These are phyloP conservation scores for Rafetus swinhoei DNA, from an alignment of 2,113 vertebrate genomes.

Conservation along the genomic window DNA sequence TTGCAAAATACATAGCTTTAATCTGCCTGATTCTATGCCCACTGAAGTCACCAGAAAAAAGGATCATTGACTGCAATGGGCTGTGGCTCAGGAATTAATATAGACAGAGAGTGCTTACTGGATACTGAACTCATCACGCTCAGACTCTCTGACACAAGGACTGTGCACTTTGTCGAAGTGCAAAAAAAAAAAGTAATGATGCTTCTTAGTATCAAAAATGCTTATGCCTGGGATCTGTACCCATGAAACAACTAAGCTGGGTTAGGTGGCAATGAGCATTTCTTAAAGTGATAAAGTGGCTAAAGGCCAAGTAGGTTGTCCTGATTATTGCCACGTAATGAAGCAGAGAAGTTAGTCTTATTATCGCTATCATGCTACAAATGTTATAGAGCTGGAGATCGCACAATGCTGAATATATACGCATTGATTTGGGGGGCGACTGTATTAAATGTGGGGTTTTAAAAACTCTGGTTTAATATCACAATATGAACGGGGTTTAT, in stretches of 20 bases:
- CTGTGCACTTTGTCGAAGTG: background rate
- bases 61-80: background rate
- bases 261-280: background rate
- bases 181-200: background rate
- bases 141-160: background rate
- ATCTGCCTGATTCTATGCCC: background rate
- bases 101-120: background rate
- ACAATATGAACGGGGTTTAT: background rate
- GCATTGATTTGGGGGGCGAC: background rate
- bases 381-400: background rate
- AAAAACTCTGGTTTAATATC: background rate
- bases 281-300: background rate
- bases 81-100: background rate
- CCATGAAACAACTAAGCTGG: background rate
- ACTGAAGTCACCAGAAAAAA: background rate
- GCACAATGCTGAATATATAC: background rate
- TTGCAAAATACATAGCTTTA: background rate
- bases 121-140: accelerated
- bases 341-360: background rate
- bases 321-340: background rate
- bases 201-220: background rate
- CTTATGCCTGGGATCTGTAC: background rate
- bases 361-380: background rate
- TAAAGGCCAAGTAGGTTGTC: background rate
- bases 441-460: background rate